A percentile compares a stretch with the other conserved stretches of the same genome.
phyloP scores from a whole-genome alignment of 1,140 invertebrate genomes.

The Schlechtendalia chinensis region DNA sequence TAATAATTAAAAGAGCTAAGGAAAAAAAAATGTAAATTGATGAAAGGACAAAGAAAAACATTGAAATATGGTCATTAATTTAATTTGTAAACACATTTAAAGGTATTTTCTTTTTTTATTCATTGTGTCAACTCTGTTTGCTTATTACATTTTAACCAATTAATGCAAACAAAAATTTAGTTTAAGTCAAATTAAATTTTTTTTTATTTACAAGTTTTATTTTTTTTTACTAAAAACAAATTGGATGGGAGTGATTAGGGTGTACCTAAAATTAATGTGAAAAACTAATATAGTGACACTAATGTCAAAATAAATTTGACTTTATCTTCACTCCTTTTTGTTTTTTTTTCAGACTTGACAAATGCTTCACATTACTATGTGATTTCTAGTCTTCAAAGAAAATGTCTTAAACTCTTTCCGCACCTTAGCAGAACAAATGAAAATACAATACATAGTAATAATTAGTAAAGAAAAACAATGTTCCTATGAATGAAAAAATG shows the following conservation, averaged over 20 bases:
- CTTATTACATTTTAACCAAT: slow-evolving; percentile 24
- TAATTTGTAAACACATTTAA: background rate
- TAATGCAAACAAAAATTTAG: slow-evolving; percentile 35
- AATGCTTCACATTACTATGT: slow-evolving; percentile 43
- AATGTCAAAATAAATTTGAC: slow-evolving; percentile 29
- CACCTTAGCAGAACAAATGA: slow-evolving; percentile 46
- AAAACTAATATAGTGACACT: slow-evolving; percentile 34
- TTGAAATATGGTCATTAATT: background rate
- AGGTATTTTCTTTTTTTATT: slow-evolving; percentile 38
- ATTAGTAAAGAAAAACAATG: slow-evolving; percentile 46
- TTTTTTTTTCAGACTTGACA: slow-evolving; percentile 40
- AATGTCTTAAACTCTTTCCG: slow-evolving; percentile 40
- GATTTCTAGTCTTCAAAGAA: slow-evolving; percentile 49
- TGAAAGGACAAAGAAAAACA: background rate
- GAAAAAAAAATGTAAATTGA: too few species aligned
- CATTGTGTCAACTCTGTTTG: slow-evolving; percentile 22
- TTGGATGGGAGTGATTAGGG: slow-evolving; percentile 15
- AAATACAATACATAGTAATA: slow-evolving; percentile 47
- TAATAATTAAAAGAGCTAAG: too few species aligned
- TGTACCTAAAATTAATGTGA: slow-evolving; percentile 24
- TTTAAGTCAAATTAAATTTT: slow-evolving; percentile 4
- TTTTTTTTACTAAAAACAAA: slow-evolving; percentile 28
- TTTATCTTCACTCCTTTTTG: slow-evolving; percentile 6
- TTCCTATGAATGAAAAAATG: slow-evolving; percentile 32
- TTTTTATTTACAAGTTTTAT: slow-evolving; percentile 34